These are phyloP conservation scores for Cygnus buccinator DNA, from an alignment of 2,113 vertebrate genomes.

Conservation along the genomic window DNA sequence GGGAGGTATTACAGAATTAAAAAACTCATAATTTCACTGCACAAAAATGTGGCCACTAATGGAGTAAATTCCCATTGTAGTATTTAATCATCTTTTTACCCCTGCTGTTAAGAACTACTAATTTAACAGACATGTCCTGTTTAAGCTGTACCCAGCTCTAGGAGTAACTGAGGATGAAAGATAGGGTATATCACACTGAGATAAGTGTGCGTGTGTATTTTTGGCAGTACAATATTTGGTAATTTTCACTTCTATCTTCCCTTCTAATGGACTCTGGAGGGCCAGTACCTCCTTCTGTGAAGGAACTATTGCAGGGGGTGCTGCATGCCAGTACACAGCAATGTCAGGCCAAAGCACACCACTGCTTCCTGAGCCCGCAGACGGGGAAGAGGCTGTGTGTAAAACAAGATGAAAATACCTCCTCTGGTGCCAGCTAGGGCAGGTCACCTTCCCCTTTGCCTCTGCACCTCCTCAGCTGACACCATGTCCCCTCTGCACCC, in stretches of 20 bases:
- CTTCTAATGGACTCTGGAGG: neutral
- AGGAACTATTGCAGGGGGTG: neutral
- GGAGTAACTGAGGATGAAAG: neutral
- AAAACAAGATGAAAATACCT: accelerated
- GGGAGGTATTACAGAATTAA: neutral
- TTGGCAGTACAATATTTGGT: neutral
- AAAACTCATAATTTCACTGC: neutral
- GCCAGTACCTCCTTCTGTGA: neutral
- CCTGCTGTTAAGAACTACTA: neutral
- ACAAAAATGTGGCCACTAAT: neutral
- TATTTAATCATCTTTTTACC: neutral
- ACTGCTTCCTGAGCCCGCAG: neutral
- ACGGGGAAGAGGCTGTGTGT: neutral
- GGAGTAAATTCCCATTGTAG: neutral
- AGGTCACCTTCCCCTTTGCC: neutral
- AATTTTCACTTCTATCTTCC: neutral
- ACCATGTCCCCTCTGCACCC: accelerated
- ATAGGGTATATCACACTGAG: neutral
- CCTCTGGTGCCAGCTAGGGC: neutral
- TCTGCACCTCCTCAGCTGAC: neutral
- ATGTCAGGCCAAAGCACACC: accelerated
- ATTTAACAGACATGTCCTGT: neutral
- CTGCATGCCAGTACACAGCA: accelerated
- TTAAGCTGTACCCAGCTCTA: neutral
- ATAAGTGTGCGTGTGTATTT: too few species aligned